phyloP scores from a whole-genome alignment of 2,797 vertebrate genomes.

The Cossypha polioptera region DNA sequence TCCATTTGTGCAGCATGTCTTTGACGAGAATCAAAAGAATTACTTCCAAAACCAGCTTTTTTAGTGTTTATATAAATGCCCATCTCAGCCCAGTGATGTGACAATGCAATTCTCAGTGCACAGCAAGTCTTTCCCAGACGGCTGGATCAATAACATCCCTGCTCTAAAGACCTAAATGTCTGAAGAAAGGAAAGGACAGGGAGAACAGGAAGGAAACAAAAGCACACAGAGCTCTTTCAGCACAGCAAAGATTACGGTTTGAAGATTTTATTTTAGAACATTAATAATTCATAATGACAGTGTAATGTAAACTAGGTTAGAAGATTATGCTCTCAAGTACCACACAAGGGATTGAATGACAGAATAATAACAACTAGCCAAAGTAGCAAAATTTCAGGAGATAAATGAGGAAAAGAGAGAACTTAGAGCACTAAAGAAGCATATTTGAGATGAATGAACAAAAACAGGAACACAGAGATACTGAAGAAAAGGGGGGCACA shows the following conservation, averaged over 20 bases:
- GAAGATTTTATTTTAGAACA: slow-evolving; percentile 63
- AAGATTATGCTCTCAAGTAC: slow-evolving; percentile 59
- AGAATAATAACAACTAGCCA: slow-evolving; percentile 22
- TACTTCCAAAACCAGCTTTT: background rate
- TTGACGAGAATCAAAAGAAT: background rate
- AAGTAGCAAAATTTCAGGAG: slow-evolving; percentile 26
- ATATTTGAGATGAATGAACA: background rate
- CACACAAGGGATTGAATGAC: slow-evolving; percentile 58
- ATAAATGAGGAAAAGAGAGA: background rate
- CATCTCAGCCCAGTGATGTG: background rate
- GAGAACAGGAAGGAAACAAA: slow-evolving; percentile 45
- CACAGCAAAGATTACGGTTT: slow-evolving; percentile 48
- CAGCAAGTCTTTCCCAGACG: background rate
- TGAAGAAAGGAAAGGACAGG: slow-evolving; percentile 24
- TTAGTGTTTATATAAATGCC: background rate
- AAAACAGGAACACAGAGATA: background rate
- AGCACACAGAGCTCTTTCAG: slow-evolving; percentile 45
- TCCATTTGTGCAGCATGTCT: background rate
- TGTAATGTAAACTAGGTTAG: slow-evolving; percentile 66
- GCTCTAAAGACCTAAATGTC: background rate
- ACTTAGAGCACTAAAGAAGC: background rate
- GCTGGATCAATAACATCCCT: slow-evolving; percentile 37
- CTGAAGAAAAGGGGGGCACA: background rate
- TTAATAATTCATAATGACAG: slow-evolving; percentile 63
- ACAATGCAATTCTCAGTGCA: background rate